These are phyloP conservation scores for Falco novaeseelandiae DNA, from an alignment of 2,797 vertebrate genomes.

Conservation along the genomic window DNA sequence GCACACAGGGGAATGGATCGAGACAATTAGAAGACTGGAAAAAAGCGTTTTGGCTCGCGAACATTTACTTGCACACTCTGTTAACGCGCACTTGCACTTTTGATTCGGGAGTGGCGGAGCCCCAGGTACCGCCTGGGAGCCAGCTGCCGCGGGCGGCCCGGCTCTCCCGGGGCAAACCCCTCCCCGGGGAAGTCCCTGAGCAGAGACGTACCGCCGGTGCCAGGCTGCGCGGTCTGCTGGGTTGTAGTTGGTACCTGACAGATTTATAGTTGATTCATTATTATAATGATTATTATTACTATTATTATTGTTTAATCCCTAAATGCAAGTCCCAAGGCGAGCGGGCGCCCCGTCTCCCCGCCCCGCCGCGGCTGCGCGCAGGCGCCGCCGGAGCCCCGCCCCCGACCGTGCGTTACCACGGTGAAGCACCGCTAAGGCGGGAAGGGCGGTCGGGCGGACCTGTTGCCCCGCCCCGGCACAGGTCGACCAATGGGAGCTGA, in stretches of 20 bases:
- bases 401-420: background rate
- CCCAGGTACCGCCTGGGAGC: rapidly evolving
- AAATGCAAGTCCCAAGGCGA: rapidly evolving
- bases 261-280: background rate
- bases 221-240: rapidly evolving
- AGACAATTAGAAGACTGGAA: background rate
- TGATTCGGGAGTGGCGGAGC: too few species aligned
- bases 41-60: rapidly evolving
- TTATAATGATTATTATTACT: too few species aligned
- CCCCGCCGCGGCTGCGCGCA: background rate
- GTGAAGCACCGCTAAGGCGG: constrained; percentile 1
- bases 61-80: background rate
- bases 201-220: background rate
- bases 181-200: background rate
- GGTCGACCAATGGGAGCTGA: background rate
- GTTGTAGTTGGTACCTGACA: rapidly evolving
- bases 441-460: background rate
- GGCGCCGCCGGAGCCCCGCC: too few species aligned
- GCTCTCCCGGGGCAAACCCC: rapidly evolving
- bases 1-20: rapidly evolving
- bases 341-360: too few species aligned
- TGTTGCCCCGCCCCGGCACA: rapidly evolving
- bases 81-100: too few species aligned
- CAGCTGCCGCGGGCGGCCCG: background rate
- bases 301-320: too few species aligned